Conservation (phyloP, 2,797 vertebrate species). For the Crypturellus tataupa region DNA sequence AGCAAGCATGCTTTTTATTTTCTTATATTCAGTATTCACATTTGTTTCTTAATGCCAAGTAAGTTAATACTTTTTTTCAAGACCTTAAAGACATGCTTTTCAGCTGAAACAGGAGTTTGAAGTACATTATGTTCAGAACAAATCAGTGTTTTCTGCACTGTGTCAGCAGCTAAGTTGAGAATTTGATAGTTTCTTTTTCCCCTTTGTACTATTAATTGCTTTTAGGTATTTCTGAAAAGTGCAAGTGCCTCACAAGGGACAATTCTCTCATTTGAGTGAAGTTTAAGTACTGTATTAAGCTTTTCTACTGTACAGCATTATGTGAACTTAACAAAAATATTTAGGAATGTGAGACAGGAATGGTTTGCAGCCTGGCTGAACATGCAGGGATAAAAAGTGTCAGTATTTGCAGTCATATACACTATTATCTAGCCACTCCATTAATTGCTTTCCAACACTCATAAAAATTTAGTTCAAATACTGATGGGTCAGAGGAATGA, state of each 20-base stretch:
- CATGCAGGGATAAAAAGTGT: constrained; percentile 18
- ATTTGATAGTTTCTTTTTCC: constrained; percentile 47
- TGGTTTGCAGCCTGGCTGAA: background rate
- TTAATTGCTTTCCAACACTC: constrained; percentile 7
- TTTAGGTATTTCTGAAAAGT: constrained; percentile 46
- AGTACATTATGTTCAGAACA: constrained; percentile 48
- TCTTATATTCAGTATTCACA: constrained; percentile 18
- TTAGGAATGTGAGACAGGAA: constrained; percentile 28
- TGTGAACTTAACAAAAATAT: constrained; percentile 44
- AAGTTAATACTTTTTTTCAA: constrained; percentile 56
- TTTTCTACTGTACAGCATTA: constrained; percentile 39
- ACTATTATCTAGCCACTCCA: background rate
- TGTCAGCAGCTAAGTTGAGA: constrained; percentile 45
- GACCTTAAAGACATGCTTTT: constrained; percentile 38
- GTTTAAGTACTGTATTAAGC: constrained; percentile 29
- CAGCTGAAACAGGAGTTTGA: constrained; percentile 39
- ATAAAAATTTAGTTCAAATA: background rate
- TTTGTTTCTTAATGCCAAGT: constrained; percentile 44
- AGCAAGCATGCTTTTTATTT: background rate
- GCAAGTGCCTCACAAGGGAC: constrained; percentile 31
- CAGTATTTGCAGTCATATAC: background rate
- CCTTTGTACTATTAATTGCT: constrained; percentile 51
- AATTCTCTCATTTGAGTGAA: constrained; percentile 18
- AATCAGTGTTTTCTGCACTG: constrained; percentile 36
- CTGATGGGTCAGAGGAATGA: background rate